Conservation (phyloP, 1,140 invertebrate genomes). For the Megathymus violae region DNA sequence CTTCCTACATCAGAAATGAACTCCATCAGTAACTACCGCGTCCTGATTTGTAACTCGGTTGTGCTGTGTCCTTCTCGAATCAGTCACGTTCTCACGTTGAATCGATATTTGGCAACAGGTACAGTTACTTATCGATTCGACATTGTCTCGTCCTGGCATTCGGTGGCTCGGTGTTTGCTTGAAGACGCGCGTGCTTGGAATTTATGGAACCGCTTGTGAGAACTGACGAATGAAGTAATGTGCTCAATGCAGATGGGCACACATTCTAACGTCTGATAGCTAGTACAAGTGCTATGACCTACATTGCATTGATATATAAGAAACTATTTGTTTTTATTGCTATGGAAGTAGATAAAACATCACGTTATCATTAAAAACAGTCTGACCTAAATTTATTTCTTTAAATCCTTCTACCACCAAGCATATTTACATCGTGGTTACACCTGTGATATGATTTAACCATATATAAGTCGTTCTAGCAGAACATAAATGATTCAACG, state of each 20-base stretch:
- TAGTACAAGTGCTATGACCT: background rate
- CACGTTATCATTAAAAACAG: no score
- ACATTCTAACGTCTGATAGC: slow-evolving; percentile 1
- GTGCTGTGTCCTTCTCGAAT: slow-evolving; percentile 51
- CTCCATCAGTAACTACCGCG: slow-evolving; percentile 27
- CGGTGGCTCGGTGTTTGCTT: slow-evolving; percentile 38
- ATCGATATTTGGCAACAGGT: slow-evolving; percentile 57
- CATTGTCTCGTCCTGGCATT: slow-evolving; percentile 64
- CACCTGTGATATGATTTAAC: no score
- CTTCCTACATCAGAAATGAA: background rate
- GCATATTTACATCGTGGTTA: no score
- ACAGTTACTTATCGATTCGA: slow-evolving; percentile 72
- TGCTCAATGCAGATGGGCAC: slow-evolving; percentile 15
- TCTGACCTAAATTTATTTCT: no score
- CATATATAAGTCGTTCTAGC: no score
- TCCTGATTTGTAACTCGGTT: slow-evolving; percentile 45
- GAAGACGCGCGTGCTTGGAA: slow-evolving; percentile 56
- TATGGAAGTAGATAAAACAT: no score
- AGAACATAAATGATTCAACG: no score
- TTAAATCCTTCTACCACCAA: no score
- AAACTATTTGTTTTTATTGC: no score
- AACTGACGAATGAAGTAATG: slow-evolving; percentile 55
- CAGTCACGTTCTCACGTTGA: slow-evolving; percentile 41
- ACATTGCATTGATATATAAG: no score
- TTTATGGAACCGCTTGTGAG: slow-evolving; percentile 59